Evolutionary conservation across 1,140 invertebrate genomes (phyloP), one percentile per base, ranked within the genome.

Genomic region (Drosophila serrata): DNA sequence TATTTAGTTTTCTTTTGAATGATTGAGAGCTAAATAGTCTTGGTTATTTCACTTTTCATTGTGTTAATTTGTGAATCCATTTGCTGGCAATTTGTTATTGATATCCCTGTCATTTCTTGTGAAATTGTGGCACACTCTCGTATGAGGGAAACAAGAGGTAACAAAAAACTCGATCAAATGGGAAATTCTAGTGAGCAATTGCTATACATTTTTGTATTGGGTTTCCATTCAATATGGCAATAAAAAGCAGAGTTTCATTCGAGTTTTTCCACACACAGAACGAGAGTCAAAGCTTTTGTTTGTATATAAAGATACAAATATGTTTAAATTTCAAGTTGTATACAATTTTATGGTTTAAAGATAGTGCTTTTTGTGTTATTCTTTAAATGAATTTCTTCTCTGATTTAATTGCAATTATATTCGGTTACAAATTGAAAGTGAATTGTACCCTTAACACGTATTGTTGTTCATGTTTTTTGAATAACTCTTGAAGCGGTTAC

Each of bases 81-180:
- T 79, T 59, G 19, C 39, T 55, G 48, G 15, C 59, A 53, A 57
- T 72, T 73, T 79, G 55, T 65, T 56, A 64, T 59, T 53, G 43
- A 51, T 75, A 59, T 56, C 17, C 49, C 55, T 48, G 46, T 9
- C 19, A 29, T 61, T 40, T 49, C 46, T 40, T 48, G 45, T 56
- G 33, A 43, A 39, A 43, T 49, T n/a, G n/a, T 46, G 45, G 39
- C 24, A 24, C 24, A 4, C 24, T 24, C n/a, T 24, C 24, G 24
- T 3, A 24, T 24, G 40, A 58, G 24, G 48, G 40, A 65, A 59
- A 22, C 15, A 24, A n/a, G 11, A 35, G 48, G 33, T 35, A 48
- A 70, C 40, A 22, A 13, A 15, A 55, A 40, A 37, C 65, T 70
- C 64, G 57, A 68, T 80, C 59, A 76, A 80, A 72, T 85, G 75